These are phyloP conservation scores for Silurus aristotelis DNA, from an alignment of 2,797 vertebrate genomes.

Conservation along the genomic window DNA sequence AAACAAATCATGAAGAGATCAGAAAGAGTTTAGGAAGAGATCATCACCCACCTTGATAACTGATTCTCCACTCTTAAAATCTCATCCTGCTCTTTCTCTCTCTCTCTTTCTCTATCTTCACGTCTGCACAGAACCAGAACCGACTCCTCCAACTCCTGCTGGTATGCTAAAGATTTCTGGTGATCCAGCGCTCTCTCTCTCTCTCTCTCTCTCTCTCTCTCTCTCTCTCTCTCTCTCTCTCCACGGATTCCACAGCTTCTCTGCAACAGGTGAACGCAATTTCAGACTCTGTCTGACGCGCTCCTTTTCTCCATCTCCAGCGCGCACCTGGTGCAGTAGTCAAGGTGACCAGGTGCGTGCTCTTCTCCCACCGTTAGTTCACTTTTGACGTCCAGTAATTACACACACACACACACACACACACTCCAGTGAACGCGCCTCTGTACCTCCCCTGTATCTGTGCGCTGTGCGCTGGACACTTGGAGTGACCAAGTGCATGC, in stretches of 20 bases:
- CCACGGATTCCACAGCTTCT: neutral
- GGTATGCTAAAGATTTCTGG: neutral
- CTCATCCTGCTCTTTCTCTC: neutral
- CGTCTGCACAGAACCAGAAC: neutral
- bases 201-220: constrained; percentile 1
- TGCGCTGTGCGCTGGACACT: too few species aligned
- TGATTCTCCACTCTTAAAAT: constrained; percentile 14
- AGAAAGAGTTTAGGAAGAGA: neutral
- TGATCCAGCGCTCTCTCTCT: neutral
- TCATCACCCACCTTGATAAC: constrained; percentile 11
- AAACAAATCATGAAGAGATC: too few species aligned
- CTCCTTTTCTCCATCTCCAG: neutral
- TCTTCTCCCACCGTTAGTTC: neutral
- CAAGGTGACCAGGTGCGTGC: neutral
- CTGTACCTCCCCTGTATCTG: too few species aligned
- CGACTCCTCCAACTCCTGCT: neutral
- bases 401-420: too few species aligned
- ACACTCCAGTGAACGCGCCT: too few species aligned
- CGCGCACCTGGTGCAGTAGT: neutral
- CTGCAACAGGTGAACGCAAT: neutral
- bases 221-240: neutral
- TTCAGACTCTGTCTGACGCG: neutral
- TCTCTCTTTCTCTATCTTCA: neutral
- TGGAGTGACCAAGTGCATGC: neutral
- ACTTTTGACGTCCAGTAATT: neutral